These are phyloP conservation scores for Subacronicta megacephala DNA, from an alignment of 2,888 invertebrate genomes.

Conservation along the genomic window DNA sequence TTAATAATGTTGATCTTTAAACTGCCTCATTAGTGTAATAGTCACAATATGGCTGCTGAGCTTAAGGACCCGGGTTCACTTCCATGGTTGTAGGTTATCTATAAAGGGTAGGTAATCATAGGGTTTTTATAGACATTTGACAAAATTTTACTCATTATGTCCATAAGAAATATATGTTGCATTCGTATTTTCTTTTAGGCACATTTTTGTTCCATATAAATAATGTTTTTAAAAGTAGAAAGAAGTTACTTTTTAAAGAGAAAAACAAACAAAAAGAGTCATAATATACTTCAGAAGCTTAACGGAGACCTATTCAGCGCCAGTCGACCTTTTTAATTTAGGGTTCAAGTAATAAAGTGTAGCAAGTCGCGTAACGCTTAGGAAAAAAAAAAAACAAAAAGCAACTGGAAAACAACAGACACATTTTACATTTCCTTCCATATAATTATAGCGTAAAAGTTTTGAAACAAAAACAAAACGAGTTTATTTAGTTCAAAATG, in stretches of 20 bases:
- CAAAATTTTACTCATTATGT: no score
- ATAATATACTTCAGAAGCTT: slow-evolving; percentile 21
- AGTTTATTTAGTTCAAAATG: not conserved
- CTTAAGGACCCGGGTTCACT: no score
- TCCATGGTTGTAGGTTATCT: no score
- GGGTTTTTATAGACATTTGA: no score
- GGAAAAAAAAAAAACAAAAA: slow-evolving; percentile 27
- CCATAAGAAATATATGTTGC: no score
- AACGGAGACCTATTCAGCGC: slow-evolving; percentile 25
- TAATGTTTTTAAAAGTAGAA: not conserved
- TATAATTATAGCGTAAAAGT: slow-evolving; percentile 4
- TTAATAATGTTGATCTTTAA: no score
- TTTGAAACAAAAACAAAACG: not conserved
- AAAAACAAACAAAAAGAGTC: slow-evolving; percentile 18
- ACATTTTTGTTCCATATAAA: not conserved
- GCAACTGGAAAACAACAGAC: slow-evolving; percentile 19
- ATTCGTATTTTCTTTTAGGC: no score
- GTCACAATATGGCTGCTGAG: no score
- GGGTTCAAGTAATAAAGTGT: slow-evolving; percentile 44
- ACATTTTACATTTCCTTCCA: slow-evolving; percentile 11
- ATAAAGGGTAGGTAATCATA: no score
- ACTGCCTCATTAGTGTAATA: no score
- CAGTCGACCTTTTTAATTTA: slow-evolving; percentile 48
- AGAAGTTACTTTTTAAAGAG: slow-evolving; percentile 4
- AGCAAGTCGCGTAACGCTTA: slow-evolving; percentile 28